Evolutionary conservation across 2,113 vertebrate genomes (phyloP), one percentile per base, ranked within the genome.

Genomic region (Phodopus roborovskii): DNA sequence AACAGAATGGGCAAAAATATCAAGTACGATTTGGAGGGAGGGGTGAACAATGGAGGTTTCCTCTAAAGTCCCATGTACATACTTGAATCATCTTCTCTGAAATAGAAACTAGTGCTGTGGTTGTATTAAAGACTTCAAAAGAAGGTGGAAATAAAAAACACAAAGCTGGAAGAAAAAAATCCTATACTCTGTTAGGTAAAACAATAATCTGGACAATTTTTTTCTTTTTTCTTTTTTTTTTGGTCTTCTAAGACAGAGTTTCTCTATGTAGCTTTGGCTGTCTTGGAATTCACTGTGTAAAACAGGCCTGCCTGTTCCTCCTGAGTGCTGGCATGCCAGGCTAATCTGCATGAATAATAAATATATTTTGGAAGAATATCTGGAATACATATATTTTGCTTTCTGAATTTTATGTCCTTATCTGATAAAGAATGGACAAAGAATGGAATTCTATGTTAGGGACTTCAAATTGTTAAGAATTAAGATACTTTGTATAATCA

Each of bases 1-100:
- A 96, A 97, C 1, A 97, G 53, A 92, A 97, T 93, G 88, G 91
- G 93, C 39, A 95, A 97, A 48, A 88, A 92, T 73, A 88, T 58
- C 30, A 77, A 74, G 36, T 42, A 92, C 0, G 30, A 74, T 56
- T 70, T 83, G 24, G 45, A 95, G 26, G 11, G 9, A 62, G 39
- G 60, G 30, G 58, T 4, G 26, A 88, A 90, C 33, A 91, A 87
- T 45, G 50, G 50, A 89, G 16, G 39, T 7, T 56, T 83, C 93
- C 81, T 87, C 22, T 83, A 87, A 85, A 77, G 30, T 60, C 24
- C 60, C 12, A 58, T 15, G 70, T 75, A 77, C 42, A 75, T 42
- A 87, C 12, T 28, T 71, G 68, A 70, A 90, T 42, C 11, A 81
- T 71, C 16, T 92, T 91, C 15, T 95, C 6, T 87, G 68, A 95